Conservation (phyloP, 2,797 vertebrate species). For the Takifugu rubripes region DNA sequence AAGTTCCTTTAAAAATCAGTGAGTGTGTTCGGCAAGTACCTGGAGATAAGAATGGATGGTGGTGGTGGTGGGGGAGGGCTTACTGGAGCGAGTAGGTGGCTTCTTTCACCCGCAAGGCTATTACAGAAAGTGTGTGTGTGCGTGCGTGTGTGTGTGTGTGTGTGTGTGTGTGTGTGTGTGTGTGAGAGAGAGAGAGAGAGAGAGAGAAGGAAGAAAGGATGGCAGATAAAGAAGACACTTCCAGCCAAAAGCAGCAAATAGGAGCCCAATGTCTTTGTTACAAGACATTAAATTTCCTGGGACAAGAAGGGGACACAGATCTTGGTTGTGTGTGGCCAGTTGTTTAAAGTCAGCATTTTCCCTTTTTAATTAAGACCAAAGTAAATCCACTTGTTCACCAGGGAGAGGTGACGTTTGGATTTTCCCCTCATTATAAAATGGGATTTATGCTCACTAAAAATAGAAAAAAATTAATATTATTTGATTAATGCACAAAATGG, state of each 20-base stretch:
- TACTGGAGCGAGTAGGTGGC: conserved; percentile 22
- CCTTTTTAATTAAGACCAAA: conserved; percentile 7
- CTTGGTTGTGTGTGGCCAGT: no score
- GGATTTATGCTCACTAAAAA: no score
- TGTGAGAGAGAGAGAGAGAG: background rate
- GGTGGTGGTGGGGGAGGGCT: conserved; percentile 47
- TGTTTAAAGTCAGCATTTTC: conserved; percentile 16
- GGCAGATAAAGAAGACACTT: conserved; percentile 2
- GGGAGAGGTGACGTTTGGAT: conserved; percentile 8
- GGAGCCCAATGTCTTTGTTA: conserved; percentile 11
- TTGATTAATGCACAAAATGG: no score
- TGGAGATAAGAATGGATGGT: conserved; percentile 56
- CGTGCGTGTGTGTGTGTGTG: no score
- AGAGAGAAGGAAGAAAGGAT: conserved; percentile 12
- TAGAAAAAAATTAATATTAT: no score
- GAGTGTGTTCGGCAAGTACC: conserved; percentile 50
- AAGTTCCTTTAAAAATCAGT: conserved; percentile 45
- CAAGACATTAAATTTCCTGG: conserved; percentile 4
- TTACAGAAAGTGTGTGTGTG: conserved; percentile 26
- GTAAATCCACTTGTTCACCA: conserved; percentile 9
- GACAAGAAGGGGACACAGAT: background rate
- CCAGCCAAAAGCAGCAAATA: conserved; percentile 21
- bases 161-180: no score
- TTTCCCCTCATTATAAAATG: no score
- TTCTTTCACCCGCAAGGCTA: conserved; percentile 41